A percentile compares a stretch with the other conserved stretches of the same genome.
phyloP scores from a whole-genome alignment of 2,113 vertebrate species.

The Ailurus styani region DNA sequence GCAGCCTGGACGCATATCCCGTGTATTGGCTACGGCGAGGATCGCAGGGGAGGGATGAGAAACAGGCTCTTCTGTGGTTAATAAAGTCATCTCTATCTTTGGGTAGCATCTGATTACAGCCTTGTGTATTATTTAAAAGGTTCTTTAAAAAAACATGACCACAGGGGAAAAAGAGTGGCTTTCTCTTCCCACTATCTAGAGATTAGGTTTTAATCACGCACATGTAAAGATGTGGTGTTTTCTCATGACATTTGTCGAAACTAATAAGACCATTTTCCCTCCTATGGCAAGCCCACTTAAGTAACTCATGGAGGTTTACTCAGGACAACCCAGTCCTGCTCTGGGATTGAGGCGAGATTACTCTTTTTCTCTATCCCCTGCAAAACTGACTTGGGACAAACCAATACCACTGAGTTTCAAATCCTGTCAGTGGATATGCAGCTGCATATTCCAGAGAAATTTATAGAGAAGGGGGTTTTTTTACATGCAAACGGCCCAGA shows the following conservation, averaged over 20 bases:
- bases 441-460: background rate
- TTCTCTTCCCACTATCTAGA: background rate
- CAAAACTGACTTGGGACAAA: background rate
- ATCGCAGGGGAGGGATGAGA: background rate
- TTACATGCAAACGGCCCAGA: background rate
- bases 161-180: background rate
- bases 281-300: background rate
- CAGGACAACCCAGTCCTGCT: background rate
- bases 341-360: background rate
- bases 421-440: background rate
- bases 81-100: background rate
- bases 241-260: slow-evolving; percentile 58
- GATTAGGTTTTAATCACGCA: slow-evolving; percentile 43
- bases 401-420: background rate
- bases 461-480: background rate
- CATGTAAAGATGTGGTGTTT: background rate
- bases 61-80: background rate
- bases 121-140: slow-evolving; percentile 58
- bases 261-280: slow-evolving; percentile 39
- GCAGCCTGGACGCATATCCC: background rate
- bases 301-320: background rate
- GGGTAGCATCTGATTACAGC: slow-evolving; percentile 29
- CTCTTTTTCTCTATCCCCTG: background rate
- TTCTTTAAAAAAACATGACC: slow-evolving; percentile 53
- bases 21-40: background rate